These are phyloP conservation scores for Drosophila dives DNA, from an alignment of 2,888 invertebrate species.

Conservation along the genomic window DNA sequence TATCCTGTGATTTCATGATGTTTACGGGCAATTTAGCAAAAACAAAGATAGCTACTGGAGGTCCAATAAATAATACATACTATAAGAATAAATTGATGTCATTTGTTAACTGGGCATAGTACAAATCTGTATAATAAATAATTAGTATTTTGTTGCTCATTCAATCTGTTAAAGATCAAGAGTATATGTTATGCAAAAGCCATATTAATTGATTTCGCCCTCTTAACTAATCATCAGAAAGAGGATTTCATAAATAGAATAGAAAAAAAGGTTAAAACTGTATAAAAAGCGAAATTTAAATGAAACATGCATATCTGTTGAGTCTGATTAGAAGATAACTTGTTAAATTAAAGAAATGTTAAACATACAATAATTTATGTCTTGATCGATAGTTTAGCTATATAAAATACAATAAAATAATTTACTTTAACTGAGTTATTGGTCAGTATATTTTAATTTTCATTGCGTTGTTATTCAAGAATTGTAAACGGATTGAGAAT, in stretches of 20 bases:
- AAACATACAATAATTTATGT: neutral
- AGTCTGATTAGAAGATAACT: neutral
- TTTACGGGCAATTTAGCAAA: slow-evolving; percentile 59
- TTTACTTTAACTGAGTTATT: neutral
- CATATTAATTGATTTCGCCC: neutral
- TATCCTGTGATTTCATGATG: slow-evolving; percentile 18
- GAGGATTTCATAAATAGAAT: neutral
- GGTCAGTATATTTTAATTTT: neutral
- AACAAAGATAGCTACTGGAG: slow-evolving; percentile 40
- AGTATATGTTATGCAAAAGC: neutral
- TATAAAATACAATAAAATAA: neutral
- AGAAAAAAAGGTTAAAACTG: too few species aligned
- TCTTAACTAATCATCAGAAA: neutral
- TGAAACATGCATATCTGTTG: neutral
- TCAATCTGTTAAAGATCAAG: neutral
- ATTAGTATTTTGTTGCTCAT: neutral
- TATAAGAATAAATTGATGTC: slow-evolving; percentile 30
- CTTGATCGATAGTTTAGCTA: neutral
- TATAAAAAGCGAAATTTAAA: too few species aligned
- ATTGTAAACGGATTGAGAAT: neutral
- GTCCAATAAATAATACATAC: slow-evolving; percentile 14
- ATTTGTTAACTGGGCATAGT: slow-evolving; percentile 13
- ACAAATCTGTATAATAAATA: neutral
- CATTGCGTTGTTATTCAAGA: neutral
- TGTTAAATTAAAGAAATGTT: neutral